Evolutionary conservation across 2,113 vertebrate species (phyloP).

Genomic region (Lepidothrix coronata): DNA sequence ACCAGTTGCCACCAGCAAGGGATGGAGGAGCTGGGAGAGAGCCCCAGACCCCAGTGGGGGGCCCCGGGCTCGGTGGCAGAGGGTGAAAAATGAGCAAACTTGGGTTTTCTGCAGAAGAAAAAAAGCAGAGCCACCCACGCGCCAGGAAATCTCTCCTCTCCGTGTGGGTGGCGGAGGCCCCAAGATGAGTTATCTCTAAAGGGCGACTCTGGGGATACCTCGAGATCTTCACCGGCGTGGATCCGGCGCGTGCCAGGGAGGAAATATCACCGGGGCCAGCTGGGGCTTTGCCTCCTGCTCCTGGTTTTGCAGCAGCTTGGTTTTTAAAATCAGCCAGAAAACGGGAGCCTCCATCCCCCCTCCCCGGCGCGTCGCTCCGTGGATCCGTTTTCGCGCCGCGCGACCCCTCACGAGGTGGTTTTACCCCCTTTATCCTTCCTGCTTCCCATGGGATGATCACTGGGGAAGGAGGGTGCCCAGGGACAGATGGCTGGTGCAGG

Average conservation of each 20-base stretch:
- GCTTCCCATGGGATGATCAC: background rate
- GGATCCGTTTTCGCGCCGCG: fast-evolving
- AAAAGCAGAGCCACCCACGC: constrained; percentile 72
- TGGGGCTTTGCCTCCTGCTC: background rate
- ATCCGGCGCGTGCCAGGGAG: background rate
- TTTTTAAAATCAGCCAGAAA: background rate
- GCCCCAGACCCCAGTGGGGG: background rate
- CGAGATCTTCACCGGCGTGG: constrained; percentile 48
- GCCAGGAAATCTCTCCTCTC: constrained; percentile 77
- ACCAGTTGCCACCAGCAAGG: background rate
- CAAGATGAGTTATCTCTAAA: constrained; percentile 76
- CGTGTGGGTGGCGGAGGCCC: constrained; percentile 73
- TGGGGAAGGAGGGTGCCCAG: background rate
- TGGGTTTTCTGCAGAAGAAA: constrained; percentile 65
- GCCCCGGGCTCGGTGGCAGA: background rate
- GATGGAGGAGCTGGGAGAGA: background rate
- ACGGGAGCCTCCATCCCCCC: background rate
- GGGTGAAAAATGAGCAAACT: constrained; percentile 7
- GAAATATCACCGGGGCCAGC: background rate
- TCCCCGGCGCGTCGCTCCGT: fast-evolving
- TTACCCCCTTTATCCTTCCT: background rate
- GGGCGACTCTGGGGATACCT: constrained; percentile 81
- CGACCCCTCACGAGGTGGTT: background rate
- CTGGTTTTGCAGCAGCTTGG: background rate
- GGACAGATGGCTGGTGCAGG: fast-evolving